A percentile compares a stretch with the other conserved stretches of the same genome.
phyloP scores from a whole-genome alignment of 2,888 invertebrate species.

The Hedya salicella region DNA sequence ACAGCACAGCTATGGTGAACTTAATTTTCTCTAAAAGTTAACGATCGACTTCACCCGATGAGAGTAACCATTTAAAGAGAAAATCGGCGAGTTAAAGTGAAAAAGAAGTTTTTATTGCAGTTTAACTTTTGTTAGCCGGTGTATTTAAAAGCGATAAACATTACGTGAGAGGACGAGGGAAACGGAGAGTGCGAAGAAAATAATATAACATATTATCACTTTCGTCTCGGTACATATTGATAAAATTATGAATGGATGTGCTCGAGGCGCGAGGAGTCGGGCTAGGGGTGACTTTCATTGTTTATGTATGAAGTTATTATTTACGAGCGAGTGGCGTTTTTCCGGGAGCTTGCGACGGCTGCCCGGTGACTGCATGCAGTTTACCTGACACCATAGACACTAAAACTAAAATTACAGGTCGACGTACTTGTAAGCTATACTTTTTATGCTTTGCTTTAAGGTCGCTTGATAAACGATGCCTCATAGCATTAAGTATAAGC shows the following conservation, averaged over 20 bases:
- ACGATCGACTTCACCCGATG: not conserved
- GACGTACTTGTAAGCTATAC: too few species aligned
- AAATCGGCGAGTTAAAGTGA: slow-evolving; percentile 7
- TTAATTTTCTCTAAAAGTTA: slow-evolving; percentile 2
- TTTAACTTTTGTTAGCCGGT: slow-evolving; percentile 17
- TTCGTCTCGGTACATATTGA: slow-evolving; percentile 53
- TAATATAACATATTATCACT: slow-evolving; percentile 48
- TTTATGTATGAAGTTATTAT: slow-evolving; percentile 79
- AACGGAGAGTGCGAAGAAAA: slow-evolving; percentile 31
- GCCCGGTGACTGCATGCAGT: slow-evolving; percentile 2
- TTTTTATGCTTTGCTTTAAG: too few species aligned
- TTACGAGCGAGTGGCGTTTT: slow-evolving; percentile 60
- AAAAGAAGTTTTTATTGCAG: slow-evolving; percentile 21
- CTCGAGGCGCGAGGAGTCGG: slow-evolving; percentile 55
- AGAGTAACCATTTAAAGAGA: slow-evolving; percentile 9
- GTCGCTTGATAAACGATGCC: too few species aligned
- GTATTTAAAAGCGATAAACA: slow-evolving; percentile 20
- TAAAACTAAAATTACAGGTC: slow-evolving; percentile 1
- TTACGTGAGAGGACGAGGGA: slow-evolving; percentile 17
- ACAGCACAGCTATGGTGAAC: not conserved
- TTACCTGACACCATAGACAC: slow-evolving; percentile 7
- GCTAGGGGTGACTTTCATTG: slow-evolving; percentile 66
- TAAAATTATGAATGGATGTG: slow-evolving; percentile 62
- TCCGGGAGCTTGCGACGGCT: slow-evolving; percentile 8
- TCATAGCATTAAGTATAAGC: too few species aligned